A percentile compares a stretch with the other conserved stretches of the same genome.
Conservation (phyloP, 2,797 vertebrate genomes). For the Sebastes jordani region DNA sequence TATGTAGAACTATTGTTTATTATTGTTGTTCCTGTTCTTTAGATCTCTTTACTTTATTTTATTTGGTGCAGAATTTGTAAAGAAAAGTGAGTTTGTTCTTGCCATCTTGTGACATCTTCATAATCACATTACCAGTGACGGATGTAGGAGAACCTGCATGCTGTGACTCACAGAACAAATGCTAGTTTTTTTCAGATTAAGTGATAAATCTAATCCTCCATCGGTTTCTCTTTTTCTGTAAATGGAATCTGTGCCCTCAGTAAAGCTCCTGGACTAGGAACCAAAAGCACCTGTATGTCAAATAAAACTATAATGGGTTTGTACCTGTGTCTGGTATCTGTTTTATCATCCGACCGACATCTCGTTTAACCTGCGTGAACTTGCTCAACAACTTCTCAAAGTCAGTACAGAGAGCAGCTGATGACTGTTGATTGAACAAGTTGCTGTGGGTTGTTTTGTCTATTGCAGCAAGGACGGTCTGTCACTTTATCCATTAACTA, state of each 20-base stretch:
- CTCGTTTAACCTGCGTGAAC: neutral
- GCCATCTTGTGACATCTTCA: constrained; percentile 54
- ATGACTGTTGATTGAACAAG: neutral
- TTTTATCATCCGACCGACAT: neutral
- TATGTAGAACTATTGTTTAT: constrained; percentile 80
- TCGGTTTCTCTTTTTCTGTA: constrained; percentile 71
- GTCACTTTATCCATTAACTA: neutral
- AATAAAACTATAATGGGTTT: constrained; percentile 88
- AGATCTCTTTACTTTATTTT: constrained; percentile 75
- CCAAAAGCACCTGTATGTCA: constrained; percentile 83
- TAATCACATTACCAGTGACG: constrained; percentile 48
- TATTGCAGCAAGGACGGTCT: neutral
- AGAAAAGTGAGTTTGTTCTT: constrained; percentile 64
- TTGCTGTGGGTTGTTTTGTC: neutral
- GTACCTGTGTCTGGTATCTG: constrained; percentile 66
- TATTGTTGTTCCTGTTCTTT: constrained; percentile 76
- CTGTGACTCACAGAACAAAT: constrained; percentile 58
- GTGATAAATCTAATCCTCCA: constrained; percentile 52
- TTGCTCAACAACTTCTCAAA: neutral
- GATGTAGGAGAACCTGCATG: constrained; percentile 57
- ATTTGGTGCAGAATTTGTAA: constrained; percentile 70
- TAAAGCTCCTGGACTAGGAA: constrained; percentile 80
- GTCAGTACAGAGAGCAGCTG: neutral
- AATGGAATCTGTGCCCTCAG: constrained; percentile 76
- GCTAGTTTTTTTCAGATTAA: constrained; percentile 50